A percentile compares a stretch with the other conserved stretches of the same genome.
Conservation (phyloP, 2,113 vertebrate genomes). For the Xenopus borealis region DNA sequence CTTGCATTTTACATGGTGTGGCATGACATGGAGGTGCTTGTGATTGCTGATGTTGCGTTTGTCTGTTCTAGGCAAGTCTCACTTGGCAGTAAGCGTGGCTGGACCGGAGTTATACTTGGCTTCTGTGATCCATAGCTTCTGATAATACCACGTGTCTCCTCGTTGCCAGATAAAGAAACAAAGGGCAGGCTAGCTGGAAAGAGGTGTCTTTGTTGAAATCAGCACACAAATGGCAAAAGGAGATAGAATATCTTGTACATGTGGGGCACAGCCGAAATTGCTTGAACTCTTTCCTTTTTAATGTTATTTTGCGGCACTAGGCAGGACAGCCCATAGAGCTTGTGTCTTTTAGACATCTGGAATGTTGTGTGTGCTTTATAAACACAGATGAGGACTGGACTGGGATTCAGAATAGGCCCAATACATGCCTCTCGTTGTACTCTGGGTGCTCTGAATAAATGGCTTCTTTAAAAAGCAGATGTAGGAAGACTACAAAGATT, state of each 20-base stretch:
- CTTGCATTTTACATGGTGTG: neutral
- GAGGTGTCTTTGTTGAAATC: constrained; percentile 60
- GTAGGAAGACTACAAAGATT: no score
- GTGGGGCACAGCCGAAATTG: constrained; percentile 61
- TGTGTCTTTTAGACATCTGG: neutral
- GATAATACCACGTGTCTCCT: constrained; percentile 61
- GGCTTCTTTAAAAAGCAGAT: no score
- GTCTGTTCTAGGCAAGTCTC: constrained; percentile 37
- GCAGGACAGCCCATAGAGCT: constrained; percentile 22
- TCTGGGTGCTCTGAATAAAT: no score
- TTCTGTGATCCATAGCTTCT: constrained; percentile 50
- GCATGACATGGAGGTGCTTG: constrained; percentile 33
- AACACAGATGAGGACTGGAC: no score
- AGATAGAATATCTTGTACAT: constrained; percentile 48
- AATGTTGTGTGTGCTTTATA: no score
- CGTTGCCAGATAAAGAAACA: constrained; percentile 57
- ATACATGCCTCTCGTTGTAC: no score
- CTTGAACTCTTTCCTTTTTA: constrained; percentile 49
- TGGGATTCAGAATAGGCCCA: no score
- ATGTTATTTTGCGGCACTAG: neutral
- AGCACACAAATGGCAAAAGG: constrained; percentile 51
- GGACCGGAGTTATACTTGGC: constrained; percentile 52
- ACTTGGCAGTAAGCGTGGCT: constrained; percentile 27
- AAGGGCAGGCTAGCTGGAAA: constrained; percentile 57
- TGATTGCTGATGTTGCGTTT: constrained; percentile 12